Base-by-base conservation (phyloP, 2,888 invertebrate genomes). In the Apamea crenata region DNA sequence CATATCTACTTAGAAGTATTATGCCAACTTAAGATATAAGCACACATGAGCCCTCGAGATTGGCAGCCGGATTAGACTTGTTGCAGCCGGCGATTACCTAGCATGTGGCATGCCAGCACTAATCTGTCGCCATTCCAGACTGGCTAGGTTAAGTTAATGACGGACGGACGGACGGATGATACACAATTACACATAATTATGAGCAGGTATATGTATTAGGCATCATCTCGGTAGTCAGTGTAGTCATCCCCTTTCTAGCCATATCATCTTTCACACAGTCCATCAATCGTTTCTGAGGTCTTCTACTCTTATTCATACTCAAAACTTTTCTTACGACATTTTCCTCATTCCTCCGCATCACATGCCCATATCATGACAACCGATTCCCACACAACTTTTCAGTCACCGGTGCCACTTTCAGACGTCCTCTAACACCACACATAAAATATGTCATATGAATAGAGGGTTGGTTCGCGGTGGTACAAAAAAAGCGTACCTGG, bases 11-110 rank as follows among this genome's bases (percentile, higher is more conserved):
- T 32, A 67, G 36, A 32, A 72, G 74, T 81, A 75, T 68, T 74
- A 69, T 50, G 77, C 74, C 59, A 76, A 36, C 71, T 61, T 81
- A 81, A 78, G 84, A 83, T 79, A 56, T 81, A 77, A 79, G 75
- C 82, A 79, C 69, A 82, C 75, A 68, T 53, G 70, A 76, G 72
- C 79, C 77, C 67, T 72, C 10, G 32, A 59, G 73, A 56, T 53
- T 59, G 76, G 12, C 68, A 77, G 72, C 59, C 74, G 67, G 79
- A 87, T 87, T 74, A 81, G 14, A 50, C 67, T 59, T 68, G 77
- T 76, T 80, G 59, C 74, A 85, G 44, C 18, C 21, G 66, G 66
- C 25, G 71, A 74, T 83, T 25, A 79, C 36, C 61, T 71, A 40
- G 69, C 18, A 44, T 36, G 21, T 29, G 32, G 18, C 32, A 50